Evolutionary conservation across 2,797 vertebrate species (phyloP), one percentile per base, ranked within the genome.

Genomic region (Phylloscopus collybita): DNA sequence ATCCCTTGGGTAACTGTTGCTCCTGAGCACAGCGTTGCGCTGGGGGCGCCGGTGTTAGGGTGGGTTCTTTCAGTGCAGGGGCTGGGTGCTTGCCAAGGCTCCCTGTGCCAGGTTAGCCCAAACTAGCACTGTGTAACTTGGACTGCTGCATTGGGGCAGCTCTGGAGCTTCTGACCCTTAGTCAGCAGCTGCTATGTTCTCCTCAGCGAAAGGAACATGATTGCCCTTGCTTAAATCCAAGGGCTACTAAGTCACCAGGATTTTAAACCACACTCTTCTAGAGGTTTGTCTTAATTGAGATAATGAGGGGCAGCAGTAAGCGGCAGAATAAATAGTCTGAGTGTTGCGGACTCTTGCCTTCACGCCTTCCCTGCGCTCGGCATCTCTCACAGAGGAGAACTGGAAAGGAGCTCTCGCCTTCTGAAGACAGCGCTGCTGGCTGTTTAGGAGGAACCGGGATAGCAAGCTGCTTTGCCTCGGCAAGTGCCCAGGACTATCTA

Each of bases 261-360:
- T 45, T 73, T 80, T 30, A 85, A 92, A 87, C 88, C 74, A 86
- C 42, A 3, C 16, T 85, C 70, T 92, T 50, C 42, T 88, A 94
- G 92, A 97, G 90, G 95, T 76, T 93, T 83, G 50, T 54, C n/a
- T 72, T 97, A 97, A 96, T 96, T 95, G 92, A 71, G 64, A 87
- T 97, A 95, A 97, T 93, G 86, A 97, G 83, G 92, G 74, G 83
- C 90, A 85, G 56, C 80, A 94, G 60, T 86, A 76, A 94, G 64
- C 4, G 7, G 88, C 78, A 70, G 59, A 79, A 49, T 59, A 90
- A 88, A 56, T 81, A 53, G 60, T 54, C 49, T 34, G 62, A 32
- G 66, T 95, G 80, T n/a, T 5, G 2, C 0, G 1, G 76, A 21
- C 67, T 86, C 1, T 36, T 57, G 70, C 90, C 61, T 87, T 86